These are phyloP conservation scores for Agapornis roseicollis DNA, from an alignment of 2,113 vertebrate species.

Conservation along the genomic window DNA sequence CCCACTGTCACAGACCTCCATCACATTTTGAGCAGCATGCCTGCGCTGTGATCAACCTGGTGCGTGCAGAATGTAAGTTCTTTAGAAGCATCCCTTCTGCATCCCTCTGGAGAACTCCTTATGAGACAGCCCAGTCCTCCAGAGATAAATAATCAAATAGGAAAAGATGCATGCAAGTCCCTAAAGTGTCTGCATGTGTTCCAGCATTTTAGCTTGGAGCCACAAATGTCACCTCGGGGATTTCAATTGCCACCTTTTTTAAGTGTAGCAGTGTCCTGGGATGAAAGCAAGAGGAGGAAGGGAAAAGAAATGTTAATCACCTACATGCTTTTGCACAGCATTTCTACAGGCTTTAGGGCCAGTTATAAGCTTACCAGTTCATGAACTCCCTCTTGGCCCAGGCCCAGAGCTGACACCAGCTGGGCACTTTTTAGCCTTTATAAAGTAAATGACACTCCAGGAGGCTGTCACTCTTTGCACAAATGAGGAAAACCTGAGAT, in stretches of 20 bases:
- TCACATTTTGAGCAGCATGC: background rate
- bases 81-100: background rate
- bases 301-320: background rate
- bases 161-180: rapidly evolving
- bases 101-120: background rate
- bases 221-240: background rate
- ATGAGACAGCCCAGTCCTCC: background rate
- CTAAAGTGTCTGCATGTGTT: rapidly evolving
- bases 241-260: background rate
- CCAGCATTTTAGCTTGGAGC: background rate
- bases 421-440: conserved; percentile 40
- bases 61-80: background rate
- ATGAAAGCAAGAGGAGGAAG: background rate
- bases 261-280: background rate
- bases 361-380: background rate
- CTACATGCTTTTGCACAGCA: background rate
- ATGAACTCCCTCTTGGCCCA: conserved; percentile 1
- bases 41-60: background rate
- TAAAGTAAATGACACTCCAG: conserved; percentile 31
- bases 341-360: background rate
- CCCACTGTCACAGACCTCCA: background rate
- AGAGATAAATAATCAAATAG: background rate
- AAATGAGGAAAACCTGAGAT: background rate
- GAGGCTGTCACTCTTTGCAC: background rate
- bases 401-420: conserved; percentile 25